Percentiles rank a stretch among this genome's conserved stretches.
Evolutionary conservation across 2,888 invertebrate species (phyloP).

Genomic region (Volucella zonaria): DNA sequence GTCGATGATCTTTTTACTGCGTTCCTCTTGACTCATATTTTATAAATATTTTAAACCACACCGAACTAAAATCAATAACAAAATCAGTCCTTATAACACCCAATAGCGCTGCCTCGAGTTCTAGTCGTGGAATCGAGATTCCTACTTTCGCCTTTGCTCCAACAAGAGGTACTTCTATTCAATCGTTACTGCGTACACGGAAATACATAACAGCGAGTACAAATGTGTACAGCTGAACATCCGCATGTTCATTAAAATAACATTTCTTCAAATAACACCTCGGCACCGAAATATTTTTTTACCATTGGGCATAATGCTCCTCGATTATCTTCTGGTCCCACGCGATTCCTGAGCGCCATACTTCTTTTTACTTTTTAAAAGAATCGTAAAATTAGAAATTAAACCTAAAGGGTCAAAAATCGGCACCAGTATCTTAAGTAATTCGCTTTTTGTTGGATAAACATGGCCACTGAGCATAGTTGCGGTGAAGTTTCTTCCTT

Average conservation of each 20-base stretch:
- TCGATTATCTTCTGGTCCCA: no score
- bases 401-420: no score
- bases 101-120: slow-evolving; percentile 5
- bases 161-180: background rate
- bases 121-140: slow-evolving; percentile 8
- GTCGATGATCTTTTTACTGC: no score
- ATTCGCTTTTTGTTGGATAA: background rate
- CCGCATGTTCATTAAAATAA: background rate
- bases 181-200: background rate
- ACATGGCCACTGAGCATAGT: background rate
- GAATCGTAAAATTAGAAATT: no score
- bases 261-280: background rate
- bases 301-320: no score
- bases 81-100: slow-evolving; percentile 9
- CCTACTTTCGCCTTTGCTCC: background rate
- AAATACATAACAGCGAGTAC: slow-evolving; percentile 16
- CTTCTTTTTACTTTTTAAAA: no score
- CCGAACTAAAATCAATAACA: no score
- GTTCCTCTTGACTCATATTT: no score
- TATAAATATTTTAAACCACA: no score
- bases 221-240: slow-evolving; percentile 17
- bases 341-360: no score
- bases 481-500: no score
- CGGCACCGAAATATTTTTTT: background rate
- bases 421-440: background rate